Evolutionary conservation across 2,113 vertebrate genomes (phyloP), one percentile per base, ranked within the genome.

Genomic region (Vombatus ursinus): DNA sequence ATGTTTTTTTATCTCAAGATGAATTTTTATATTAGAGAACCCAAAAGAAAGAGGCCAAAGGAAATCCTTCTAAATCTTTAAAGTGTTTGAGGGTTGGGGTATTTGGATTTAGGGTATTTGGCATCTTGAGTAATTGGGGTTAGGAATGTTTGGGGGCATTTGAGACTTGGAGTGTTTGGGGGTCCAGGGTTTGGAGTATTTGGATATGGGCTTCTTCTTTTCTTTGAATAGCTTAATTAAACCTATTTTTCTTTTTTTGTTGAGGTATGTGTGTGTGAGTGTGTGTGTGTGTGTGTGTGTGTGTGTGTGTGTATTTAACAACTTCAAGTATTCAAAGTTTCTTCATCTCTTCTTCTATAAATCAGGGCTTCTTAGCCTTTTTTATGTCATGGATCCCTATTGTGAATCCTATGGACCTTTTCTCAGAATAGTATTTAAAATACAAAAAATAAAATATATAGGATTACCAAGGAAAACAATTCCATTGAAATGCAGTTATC

Each of bases 1-100:
- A 91, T 90, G 92, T 11, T 94, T 93, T 96, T 92, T 97, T 90
- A 94, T 93, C 95, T 97, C 96, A 97, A 96, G 95, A 84, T 84
- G 25, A 57, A 89, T 14, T 89, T 93, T 54, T 48, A 48, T 77
- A 12, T 14, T 28, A 94, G 47, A 54, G 91, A 92, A 92, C 48
- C 61, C 92, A 11, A 92, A 90, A 92, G 94, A 52, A 68, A 93
- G 95, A 57, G 28, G 31, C 90, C 91, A 96, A 93, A 93, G 8
- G 19, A 57, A 93, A 26, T 91, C 47, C 93, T 90, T 90, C 89
- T 90, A 77, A 47, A 95, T 94, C 94, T 95, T 52, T 49, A 61
- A 93, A 90, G 61, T 93, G 6, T 94, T 89, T 52, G 7, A 92
- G 48, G 28, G 89, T 93, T 51, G 28, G 22, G 14, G 24, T 24